Base-by-base conservation (phyloP, 2,888 invertebrate species). In the Platynereis dumerilii region DNA sequence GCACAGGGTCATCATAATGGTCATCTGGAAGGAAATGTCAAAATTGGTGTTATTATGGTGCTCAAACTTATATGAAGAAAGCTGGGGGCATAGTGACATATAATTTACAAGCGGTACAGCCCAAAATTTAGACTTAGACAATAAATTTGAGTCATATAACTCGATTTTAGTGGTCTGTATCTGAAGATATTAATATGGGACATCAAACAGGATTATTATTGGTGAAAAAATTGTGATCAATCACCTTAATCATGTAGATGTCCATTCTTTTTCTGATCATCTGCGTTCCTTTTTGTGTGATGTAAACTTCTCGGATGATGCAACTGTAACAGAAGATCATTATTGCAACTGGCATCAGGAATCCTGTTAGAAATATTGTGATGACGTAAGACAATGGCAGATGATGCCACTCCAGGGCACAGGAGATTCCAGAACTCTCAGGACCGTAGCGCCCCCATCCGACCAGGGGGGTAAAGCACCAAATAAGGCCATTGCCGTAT, bases 1-100 rank as follows among this genome's bases (percentile, higher is more conserved):
- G 22, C 48, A 48, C 48, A 48, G 22, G 68, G 92, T 48, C 48
- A 48, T 48, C 48, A 48, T 20, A 5, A 48, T 22, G n/a, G 48
- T 22, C 48, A 48, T 48, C 48, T 48, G 48, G 5, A 48, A 48
- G 7, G 22, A 22, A 48, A 48, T n/a, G 34, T 7, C 12, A 34
- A n/a, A n/a, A n/a, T n/a, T n/a, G n/a, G n/a, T n/a, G n/a, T n/a
- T n/a, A n/a, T n/a, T n/a, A n/a, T n/a, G n/a, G n/a, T n/a, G n/a
- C n/a, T n/a, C n/a, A n/a, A n/a, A n/a, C n/a, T n/a, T n/a, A n/a
- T n/a, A n/a, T n/a, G n/a, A n/a, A n/a, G n/a, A n/a, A n/a, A n/a
- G n/a, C n/a, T n/a, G n/a, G n/a, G n/a, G n/a, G n/a, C n/a, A n/a
- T n/a, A n/a, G n/a, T n/a, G n/a, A n/a, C n/a, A n/a, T n/a, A n/a